A percentile compares a stretch with the other conserved stretches of the same genome.
These are phyloP conservation scores for Metacarcinus magister DNA, from an alignment of 2,888 invertebrate species.

Conservation along the genomic window DNA sequence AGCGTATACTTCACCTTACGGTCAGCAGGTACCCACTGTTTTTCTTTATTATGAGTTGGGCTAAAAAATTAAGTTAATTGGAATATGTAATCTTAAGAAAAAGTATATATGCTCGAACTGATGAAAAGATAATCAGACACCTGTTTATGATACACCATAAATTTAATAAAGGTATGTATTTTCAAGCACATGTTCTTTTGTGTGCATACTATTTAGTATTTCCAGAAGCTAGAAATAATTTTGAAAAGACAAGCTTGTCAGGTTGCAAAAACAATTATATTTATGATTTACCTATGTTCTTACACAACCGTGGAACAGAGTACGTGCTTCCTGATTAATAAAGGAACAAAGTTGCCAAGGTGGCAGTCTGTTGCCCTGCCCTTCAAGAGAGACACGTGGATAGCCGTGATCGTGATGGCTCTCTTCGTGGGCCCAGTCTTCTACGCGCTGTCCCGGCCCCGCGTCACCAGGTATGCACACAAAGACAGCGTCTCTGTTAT, in stretches of 20 bases:
- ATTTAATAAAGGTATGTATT: not conserved
- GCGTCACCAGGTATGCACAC: not conserved
- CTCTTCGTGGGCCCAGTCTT: not conserved
- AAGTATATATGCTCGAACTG: not conserved
- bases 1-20: not conserved
- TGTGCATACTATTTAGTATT: too few species aligned
- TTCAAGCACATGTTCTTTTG: not conserved
- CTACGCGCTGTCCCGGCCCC: not conserved
- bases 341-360: not conserved
- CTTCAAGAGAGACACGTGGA: not conserved
- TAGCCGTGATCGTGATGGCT: not conserved
- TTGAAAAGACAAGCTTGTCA: too few species aligned
- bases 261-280: not conserved
- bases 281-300: not conserved
- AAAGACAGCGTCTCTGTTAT: not conserved
- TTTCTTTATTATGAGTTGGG: not conserved
- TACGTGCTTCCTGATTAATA: not conserved
- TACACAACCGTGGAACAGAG: not conserved
- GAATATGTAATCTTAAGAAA: not conserved
- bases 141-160: too few species aligned
- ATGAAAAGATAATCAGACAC: not conserved
- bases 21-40: not conserved
- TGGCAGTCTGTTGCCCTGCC: not conserved
- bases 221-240: not conserved
- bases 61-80: not conserved